Base-by-base conservation (phyloP, 2,797 vertebrate genomes). In the Sylvia borin region DNA sequence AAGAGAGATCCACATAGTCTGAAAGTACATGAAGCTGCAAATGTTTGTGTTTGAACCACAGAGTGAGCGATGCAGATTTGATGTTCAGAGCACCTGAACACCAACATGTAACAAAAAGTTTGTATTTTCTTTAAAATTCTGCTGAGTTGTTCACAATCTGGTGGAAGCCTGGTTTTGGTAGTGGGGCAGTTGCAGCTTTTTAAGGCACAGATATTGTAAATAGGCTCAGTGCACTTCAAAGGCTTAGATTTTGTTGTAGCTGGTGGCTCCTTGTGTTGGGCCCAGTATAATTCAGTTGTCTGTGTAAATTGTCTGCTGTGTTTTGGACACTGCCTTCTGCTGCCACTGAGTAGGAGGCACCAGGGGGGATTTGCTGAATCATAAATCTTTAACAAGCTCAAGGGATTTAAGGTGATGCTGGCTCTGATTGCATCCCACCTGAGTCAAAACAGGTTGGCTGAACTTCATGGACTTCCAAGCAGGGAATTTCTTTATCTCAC, bases 401-500 rank as follows among this genome's bases (percentile, higher is more conserved):
- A 38, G 57, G 47, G 64, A 42, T 50, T 96, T 81, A 18, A 65
- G 66, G 55, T 80, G 64, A 71, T 88, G 32, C 43, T 83, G 43
- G 45, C 43, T 78, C 57, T 88, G 65, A n/a, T 32, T 61, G 11
- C 55, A 80, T 73, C 29, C 62, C 66, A 22, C 3, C 10, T 71
- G 47, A 61, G 55, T 29, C 91, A 88, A 76, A 81, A 83, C 43
- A 88, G 66, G 24, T 42, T 92, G 93, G 55, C 72, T 94, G 53
- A 91, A 91, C 87, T 60, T 88, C 78, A 57, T 40, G 85, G 79
- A 36, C 47, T 88, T 64, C 73, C 36, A 36, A 91, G 65, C 57
- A 78, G 85, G 94, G 45, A 60, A 29, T 13, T 76, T 57, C 65
- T 97, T 75, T 77, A 65, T 74, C 64, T 94, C 73, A 57, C 65